A percentile compares a stretch with the other conserved stretches of the same genome.
phyloP scores from a whole-genome alignment of 2,113 vertebrate species.

The Urocitellus parryii region DNA sequence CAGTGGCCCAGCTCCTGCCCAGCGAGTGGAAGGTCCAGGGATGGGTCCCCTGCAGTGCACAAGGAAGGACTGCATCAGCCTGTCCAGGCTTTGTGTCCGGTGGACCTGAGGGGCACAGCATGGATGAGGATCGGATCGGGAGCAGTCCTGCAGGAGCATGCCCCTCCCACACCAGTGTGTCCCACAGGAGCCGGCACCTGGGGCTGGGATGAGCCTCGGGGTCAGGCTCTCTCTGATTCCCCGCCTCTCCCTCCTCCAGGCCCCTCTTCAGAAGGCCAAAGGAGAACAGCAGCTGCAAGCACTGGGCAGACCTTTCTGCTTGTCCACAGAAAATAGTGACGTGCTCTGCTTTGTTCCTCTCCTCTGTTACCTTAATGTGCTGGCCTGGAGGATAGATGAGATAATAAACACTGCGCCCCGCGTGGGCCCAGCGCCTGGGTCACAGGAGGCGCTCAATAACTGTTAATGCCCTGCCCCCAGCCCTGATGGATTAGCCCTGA shows the following conservation, averaged over 20 bases:
- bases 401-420: conserved; percentile 52
- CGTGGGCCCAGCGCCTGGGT: conserved; percentile 53
- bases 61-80: not conserved
- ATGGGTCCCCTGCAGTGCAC: no score
- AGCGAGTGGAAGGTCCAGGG: no score
- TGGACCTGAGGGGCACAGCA: accelerated
- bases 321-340: conserved; percentile 12
- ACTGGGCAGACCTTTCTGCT: not conserved
- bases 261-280: not conserved
- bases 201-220: no score
- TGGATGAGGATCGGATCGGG: accelerated
- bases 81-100: not conserved
- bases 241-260: no score
- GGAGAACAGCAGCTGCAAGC: not conserved
- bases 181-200: not conserved
- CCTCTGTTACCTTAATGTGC: conserved; percentile 56
- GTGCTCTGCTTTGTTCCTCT: conserved; percentile 27
- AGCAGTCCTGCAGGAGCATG: not conserved
- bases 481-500: conserved; percentile 46
- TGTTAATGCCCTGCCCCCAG: conserved; percentile 49
- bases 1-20: no score
- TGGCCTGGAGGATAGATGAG: conserved; percentile 69
- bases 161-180: not conserved
- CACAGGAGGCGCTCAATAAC: conserved; percentile 53
- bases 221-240: not conserved